Evolutionary conservation across 92 coral and sea anemone species (phyloP).

Genomic region (Epizoanthus ramosus): DNA sequence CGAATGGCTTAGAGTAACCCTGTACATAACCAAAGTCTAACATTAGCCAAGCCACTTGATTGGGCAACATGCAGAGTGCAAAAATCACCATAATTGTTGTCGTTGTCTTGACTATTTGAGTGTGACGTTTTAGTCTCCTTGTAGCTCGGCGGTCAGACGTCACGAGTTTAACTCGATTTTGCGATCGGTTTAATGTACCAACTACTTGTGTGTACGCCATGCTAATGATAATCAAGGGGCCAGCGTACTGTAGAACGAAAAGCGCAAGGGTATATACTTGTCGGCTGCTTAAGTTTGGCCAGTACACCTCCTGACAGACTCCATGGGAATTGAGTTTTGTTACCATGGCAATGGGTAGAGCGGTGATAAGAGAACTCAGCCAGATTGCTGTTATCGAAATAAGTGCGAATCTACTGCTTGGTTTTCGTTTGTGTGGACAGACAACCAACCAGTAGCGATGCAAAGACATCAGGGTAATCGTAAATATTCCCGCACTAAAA

Average conservation of each 20-base stretch:
- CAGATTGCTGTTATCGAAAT: not conserved
- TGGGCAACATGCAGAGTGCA: slow-evolving; percentile 14
- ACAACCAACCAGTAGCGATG: slow-evolving; percentile 27
- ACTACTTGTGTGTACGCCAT: not conserved
- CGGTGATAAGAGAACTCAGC: slow-evolving; percentile 1
- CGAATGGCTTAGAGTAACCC: not conserved
- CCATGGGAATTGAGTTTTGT: not conserved
- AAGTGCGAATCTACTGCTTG: slow-evolving; percentile 5
- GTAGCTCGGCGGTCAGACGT: not conserved
- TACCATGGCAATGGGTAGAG: not conserved
- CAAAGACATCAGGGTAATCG: slow-evolving; percentile 11
- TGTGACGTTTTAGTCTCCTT: slow-evolving; percentile 5
- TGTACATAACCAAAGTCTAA: slow-evolving; percentile 2
- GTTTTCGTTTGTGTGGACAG: slow-evolving; percentile 16
- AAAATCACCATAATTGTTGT: not conserved
- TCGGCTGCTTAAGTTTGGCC: slow-evolving; percentile 15
- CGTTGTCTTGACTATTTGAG: not conserved
- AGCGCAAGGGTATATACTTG: slow-evolving; percentile 11
- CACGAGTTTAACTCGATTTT: not conserved
- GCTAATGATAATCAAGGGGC: not conserved
- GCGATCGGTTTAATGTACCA: not conserved
- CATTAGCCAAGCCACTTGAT: slow-evolving; percentile 27
- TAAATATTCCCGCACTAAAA: slow-evolving; percentile 12
- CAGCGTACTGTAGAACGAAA: not conserved
- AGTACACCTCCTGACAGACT: not conserved